Conservation (phyloP, 2,888 invertebrate species). For the Eucriotettix oculatus region DNA sequence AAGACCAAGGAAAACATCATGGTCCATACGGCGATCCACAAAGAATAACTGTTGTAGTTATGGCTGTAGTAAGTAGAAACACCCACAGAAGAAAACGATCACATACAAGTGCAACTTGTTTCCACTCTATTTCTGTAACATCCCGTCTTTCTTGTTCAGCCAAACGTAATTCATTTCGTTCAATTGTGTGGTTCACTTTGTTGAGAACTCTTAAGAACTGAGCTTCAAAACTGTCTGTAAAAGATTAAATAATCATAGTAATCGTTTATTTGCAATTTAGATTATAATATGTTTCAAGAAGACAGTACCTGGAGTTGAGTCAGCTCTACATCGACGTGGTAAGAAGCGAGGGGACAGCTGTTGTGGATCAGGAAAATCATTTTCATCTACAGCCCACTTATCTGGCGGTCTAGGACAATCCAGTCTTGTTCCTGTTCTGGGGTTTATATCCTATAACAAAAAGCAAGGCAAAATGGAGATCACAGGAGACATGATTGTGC, state of each 20-base stretch:
- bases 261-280: not conserved
- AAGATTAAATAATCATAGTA: not conserved
- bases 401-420: slow-evolving; percentile 36
- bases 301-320: slow-evolving; percentile 14
- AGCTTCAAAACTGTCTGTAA: slow-evolving; percentile 34
- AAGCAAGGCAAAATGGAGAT: no score
- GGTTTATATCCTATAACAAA: slow-evolving; percentile 28
- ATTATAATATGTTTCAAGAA: not conserved
- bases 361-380: slow-evolving; percentile 20
- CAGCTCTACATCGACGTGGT: slow-evolving; percentile 14
- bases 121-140: slow-evolving; percentile 71
- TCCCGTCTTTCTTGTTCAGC: slow-evolving; percentile 65
- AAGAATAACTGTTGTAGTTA: slow-evolving; percentile 64
- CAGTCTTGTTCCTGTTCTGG: slow-evolving; percentile 42
- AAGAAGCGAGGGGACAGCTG: slow-evolving; percentile 33
- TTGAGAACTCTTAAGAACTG: slow-evolving; percentile 50
- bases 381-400: slow-evolving; percentile 26
- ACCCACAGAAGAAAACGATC: slow-evolving; percentile 61
- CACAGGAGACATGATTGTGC: no score
- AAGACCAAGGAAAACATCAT: slow-evolving; percentile 9
- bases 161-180: slow-evolving; percentile 61
- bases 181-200: slow-evolving; percentile 57
- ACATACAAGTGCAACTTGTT: slow-evolving; percentile 62
- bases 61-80: slow-evolving; percentile 57
- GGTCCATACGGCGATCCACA: slow-evolving; percentile 37